Conservation (phyloP, 2,113 vertebrate species). For the Callionymus lyra region DNA sequence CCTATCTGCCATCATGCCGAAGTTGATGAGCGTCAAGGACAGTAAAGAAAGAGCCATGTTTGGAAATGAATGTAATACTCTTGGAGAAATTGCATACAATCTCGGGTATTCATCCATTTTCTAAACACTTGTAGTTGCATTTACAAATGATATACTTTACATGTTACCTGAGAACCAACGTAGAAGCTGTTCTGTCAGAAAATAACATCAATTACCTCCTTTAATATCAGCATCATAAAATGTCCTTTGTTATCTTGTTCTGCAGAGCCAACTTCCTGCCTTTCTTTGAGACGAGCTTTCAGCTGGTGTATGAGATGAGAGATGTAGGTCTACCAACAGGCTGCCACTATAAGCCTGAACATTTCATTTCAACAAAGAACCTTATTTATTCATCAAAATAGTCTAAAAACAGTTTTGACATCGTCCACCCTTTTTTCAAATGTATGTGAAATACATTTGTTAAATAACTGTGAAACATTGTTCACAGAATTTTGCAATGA, state of each 20-base stretch:
- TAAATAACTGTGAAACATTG: no score
- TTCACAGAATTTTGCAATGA: no score
- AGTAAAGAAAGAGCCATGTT: slow-evolving; percentile 81
- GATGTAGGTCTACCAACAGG: slow-evolving; percentile 73
- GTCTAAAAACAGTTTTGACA: no score
- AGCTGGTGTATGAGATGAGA: slow-evolving; percentile 72
- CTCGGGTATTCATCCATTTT: slow-evolving; percentile 62
- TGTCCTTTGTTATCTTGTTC: slow-evolving; percentile 1
- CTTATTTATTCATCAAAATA: no score
- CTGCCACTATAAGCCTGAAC: not conserved
- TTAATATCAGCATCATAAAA: no score
- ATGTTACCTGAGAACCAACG: no score
- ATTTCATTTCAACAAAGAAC: no score
- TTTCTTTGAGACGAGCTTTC: slow-evolving; percentile 75
- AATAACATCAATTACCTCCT: no score
- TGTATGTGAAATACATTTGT: no score
- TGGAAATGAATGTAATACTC: slow-evolving; percentile 66
- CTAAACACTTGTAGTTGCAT: not conserved
- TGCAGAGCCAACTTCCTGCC: slow-evolving; percentile 74
- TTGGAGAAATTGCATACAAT: slow-evolving; percentile 77
- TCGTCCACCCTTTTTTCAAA: no score
- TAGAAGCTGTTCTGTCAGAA: no score
- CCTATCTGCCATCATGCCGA: slow-evolving; percentile 71
- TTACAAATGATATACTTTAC: no score
- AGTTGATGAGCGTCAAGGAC: slow-evolving; percentile 74